A percentile compares a stretch with the other conserved stretches of the same genome.
Evolutionary conservation across 2,113 vertebrate species (phyloP).

Genomic region (Pica pica): DNA sequence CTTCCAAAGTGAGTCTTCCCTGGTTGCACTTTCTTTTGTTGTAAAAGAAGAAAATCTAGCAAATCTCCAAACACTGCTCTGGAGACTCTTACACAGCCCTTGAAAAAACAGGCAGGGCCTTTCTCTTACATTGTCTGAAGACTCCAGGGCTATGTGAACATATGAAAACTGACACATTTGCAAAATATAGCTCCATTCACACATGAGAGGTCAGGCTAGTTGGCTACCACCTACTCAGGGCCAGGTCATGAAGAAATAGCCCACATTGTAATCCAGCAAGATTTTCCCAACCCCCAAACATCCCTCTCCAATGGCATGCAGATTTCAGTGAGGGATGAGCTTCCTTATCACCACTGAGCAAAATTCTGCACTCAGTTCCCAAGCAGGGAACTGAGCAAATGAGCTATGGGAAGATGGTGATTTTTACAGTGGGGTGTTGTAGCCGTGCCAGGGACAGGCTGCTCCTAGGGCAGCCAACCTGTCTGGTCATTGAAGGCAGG

Average conservation of each 20-base stretch:
- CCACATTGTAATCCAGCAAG: neutral
- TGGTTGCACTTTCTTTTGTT: neutral
- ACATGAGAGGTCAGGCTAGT: neutral
- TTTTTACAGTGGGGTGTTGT: neutral
- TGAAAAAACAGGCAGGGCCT: neutral
- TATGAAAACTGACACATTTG: neutral
- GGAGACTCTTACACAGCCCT: neutral
- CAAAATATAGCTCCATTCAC: neutral
- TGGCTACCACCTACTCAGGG: neutral
- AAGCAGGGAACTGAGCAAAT: neutral
- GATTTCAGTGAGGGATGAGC: neutral
- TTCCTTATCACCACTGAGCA: neutral
- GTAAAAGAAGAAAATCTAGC: neutral
- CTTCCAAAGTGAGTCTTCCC: neutral
- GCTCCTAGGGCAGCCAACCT: neutral
- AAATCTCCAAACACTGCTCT: neutral
- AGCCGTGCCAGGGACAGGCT: neutral
- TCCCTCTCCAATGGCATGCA: neutral
- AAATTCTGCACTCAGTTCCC: neutral
- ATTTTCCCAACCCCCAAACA: neutral
- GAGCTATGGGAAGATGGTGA: neutral
- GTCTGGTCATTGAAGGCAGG: neutral
- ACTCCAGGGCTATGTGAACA: neutral
- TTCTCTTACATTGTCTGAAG: neutral
- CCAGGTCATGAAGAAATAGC: neutral